Conservation (phyloP, 2,888 invertebrate species). For the Lingula anatina region DNA sequence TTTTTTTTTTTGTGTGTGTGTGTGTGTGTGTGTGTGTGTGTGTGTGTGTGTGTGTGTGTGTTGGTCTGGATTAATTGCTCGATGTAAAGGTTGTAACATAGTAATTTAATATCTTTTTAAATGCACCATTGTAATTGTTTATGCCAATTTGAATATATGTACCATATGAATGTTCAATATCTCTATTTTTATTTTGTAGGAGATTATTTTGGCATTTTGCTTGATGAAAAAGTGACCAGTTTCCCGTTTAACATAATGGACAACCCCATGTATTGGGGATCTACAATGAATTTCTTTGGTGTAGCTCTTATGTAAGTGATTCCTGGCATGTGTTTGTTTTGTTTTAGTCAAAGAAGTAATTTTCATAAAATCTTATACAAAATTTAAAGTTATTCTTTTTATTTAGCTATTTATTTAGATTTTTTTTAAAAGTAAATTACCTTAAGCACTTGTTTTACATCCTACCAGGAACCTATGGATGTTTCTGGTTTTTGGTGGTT, state of each 20-base stretch:
- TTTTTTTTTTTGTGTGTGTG: no score
- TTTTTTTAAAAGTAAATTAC: no score
- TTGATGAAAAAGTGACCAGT: conserved; percentile 24
- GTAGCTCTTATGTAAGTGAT: conserved; percentile 23
- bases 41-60: no score
- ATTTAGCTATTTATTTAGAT: background rate
- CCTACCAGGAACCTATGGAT: background rate
- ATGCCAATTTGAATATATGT: no score
- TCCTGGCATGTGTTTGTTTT: background rate
- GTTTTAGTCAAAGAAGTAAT: background rate
- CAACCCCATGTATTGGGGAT: conserved; percentile 35
- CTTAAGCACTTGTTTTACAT: background rate
- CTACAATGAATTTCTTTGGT: conserved; percentile 26
- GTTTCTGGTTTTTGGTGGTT: background rate
- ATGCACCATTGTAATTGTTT: no score
- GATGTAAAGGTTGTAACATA: no score
- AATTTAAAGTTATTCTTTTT: background rate
- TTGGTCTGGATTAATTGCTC: no score
- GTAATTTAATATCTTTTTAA: no score
- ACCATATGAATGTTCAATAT: no score
- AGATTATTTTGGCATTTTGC: conserved; percentile 36
- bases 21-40: no score
- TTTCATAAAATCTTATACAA: background rate
- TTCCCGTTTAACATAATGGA: conserved; percentile 31
- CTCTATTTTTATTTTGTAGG: no score